phyloP scores from a whole-genome alignment of 2,797 vertebrate genomes.

The Helarctos malayanus region DNA sequence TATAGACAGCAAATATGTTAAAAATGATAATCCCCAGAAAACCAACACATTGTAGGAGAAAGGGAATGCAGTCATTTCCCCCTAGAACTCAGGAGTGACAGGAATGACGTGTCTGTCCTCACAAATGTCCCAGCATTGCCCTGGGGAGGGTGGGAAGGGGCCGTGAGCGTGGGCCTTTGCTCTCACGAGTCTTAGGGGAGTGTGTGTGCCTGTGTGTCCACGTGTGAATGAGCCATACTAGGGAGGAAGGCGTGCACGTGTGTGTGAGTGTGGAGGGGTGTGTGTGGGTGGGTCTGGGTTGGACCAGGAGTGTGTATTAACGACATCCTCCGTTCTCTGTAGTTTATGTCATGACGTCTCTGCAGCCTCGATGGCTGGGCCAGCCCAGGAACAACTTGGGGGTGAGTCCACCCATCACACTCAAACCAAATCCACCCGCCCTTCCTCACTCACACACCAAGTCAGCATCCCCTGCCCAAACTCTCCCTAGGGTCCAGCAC shows the following conservation, averaged over 20 bases:
- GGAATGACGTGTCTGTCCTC: accelerated
- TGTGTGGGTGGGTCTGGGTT: not conserved
- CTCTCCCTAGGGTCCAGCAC: accelerated
- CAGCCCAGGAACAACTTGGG: accelerated
- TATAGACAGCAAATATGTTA: accelerated
- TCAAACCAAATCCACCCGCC: not conserved
- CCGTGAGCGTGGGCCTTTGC: not conserved
- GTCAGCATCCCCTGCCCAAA: too few relatives aligned
- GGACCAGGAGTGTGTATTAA: accelerated
- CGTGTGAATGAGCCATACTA: not conserved
- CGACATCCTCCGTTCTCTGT: accelerated
- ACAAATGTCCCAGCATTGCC: accelerated
- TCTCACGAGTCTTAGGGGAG: not conserved
- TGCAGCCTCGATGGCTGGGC: not conserved
- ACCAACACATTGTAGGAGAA: too few relatives aligned
- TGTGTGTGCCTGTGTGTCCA: not conserved
- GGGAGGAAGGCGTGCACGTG: not conserved
- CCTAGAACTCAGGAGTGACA: accelerated
- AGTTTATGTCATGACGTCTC: too few relatives aligned
- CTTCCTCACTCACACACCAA: not conserved
- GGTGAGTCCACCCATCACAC: not conserved
- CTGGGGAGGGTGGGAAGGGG: not conserved
- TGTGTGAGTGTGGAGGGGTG: accelerated
- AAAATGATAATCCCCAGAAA: not conserved
- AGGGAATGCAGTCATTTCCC: accelerated